These are phyloP conservation scores for Odontomyia ornata DNA, from an alignment of 2,888 invertebrate genomes.

Conservation along the genomic window DNA sequence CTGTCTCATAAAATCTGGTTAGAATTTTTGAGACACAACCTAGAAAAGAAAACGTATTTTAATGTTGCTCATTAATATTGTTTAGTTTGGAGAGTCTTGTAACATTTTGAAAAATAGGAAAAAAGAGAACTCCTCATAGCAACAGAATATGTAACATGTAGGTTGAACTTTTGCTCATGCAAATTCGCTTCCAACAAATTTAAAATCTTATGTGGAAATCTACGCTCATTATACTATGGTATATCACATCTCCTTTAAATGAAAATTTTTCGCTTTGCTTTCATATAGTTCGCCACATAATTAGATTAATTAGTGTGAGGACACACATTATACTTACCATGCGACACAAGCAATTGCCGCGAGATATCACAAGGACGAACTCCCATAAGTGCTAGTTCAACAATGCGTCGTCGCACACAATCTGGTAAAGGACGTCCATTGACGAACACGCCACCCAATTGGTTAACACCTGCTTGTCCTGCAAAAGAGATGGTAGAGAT, in stretches of 20 bases:
- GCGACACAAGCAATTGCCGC: slow-evolving; percentile 91
- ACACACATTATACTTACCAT: slow-evolving; percentile 67
- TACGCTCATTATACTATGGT: too few species aligned
- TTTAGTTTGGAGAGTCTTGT: too few species aligned
- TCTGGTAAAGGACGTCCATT: slow-evolving; percentile 97
- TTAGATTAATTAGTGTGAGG: background rate
- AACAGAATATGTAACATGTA: too few species aligned
- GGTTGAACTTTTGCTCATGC: too few species aligned
- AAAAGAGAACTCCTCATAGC: too few species aligned
- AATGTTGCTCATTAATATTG: too few species aligned
- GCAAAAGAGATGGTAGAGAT: slow-evolving; percentile 53
- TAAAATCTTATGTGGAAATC: background rate
- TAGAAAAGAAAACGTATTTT: slow-evolving; percentile 52
- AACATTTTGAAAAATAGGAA: too few species aligned
- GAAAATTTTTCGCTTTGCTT: too few species aligned
- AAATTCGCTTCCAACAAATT: background rate
- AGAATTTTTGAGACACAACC: slow-evolving; percentile 96
- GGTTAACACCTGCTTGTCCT: slow-evolving; percentile 98
- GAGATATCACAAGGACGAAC: slow-evolving; percentile 97
- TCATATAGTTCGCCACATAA: too few species aligned
- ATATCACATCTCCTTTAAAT: too few species aligned
- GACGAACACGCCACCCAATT: slow-evolving; percentile 95
- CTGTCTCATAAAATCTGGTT: slow-evolving; percentile 96
- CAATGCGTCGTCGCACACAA: slow-evolving; percentile 90
- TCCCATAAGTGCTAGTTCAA: slow-evolving; percentile 92